Base-by-base conservation (phyloP, 2,797 vertebrate genomes). In the Urocyon cinereoargenteus region DNA sequence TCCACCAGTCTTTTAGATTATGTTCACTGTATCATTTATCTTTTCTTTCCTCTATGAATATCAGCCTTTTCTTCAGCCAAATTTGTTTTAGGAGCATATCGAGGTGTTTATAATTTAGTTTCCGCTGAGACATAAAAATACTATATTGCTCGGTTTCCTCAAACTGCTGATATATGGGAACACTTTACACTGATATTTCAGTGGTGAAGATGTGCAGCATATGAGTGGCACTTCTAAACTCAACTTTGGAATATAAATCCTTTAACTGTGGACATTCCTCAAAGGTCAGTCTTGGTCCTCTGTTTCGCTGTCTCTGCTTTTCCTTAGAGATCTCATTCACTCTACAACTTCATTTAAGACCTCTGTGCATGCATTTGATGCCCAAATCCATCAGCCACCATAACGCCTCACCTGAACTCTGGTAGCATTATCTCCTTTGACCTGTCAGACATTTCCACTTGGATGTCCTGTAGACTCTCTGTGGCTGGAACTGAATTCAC, bases 21-120 rank as follows among this genome's bases (percentile, higher is more conserved):
- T 51, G 45, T 62, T 94, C 77, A 24, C 62, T 59, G 18, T 64
- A 49, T 92, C 92, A 70, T 94, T 86, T 77, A 57, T 81, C n/a
- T 94, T 26, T 73, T 75, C 64, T 19, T 13, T 10, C 14, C 11
- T 82, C 55, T 64, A 10, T 95, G 49, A 96, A 31, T 34, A 64
- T 28, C 83, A 91, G 57, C 87, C 77, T 94, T 93, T 91, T 55
- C 81, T 90, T 94, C 61, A 96, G 77, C 68, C 68, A 94, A 5
- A 72, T 94, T 64, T 82, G 53, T 93, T 91, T 73, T 81, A 82
- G 68, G 28, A 12, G 62, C 55, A 31, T 28, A 53, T 61, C 93
- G 12, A 82, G 59, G 75, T 31, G 22, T 86, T 92, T 66, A 31
- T 86, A 61, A 86, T 93, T 68, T 81, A 92, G 40, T 87, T 86